Base-by-base conservation (phyloP, 2,113 vertebrate species). In the Smithornis capensis region DNA sequence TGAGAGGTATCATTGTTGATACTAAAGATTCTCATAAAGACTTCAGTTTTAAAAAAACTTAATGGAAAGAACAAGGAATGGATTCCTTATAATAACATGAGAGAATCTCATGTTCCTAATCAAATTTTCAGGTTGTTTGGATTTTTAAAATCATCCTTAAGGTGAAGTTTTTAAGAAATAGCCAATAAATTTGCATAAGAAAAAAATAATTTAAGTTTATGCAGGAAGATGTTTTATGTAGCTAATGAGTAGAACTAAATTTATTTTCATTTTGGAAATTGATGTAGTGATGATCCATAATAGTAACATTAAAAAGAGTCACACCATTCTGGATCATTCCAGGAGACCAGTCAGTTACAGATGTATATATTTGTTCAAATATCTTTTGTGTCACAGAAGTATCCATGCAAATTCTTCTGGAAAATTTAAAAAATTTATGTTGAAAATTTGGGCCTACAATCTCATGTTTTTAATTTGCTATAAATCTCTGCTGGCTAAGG, bases 391-490 rank as follows among this genome's bases (percentile, higher is more conserved):
- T 81, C 47, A 29, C 35, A 88, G 42, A 93, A 87, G 40, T 71
- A 83, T 40, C 40, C 1, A 0, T 81, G 24, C 76, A 94, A 68
- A 81, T 94, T 95, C 80, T 92, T 94, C 76, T 79, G 86, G 73
- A 94, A 90, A 87, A 38, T 73, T 78, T 75, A 71, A 14, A 83
- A 89, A 73, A 94, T 95, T 88, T 90, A 56, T 89, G 31, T 89
- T 90, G 60, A 92, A 92, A 97, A 92, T 96, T 90, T 82, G 16
- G 74, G 12, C 59, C 64, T 86, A 53, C 56, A 71, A 33, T 95
- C 73, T 85, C 63, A 81, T 95, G 87, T 6, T 88, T 95, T 94
- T 82, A 93, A 86, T 95, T 84, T 93, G 91, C 71, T 81, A 62
- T 64, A 88, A 90, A 70, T 78, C 83, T 93, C 38, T 85, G 22